These are phyloP conservation scores for Notospermus geniculatus DNA, from an alignment of 1,140 invertebrate species.

Conservation along the genomic window DNA sequence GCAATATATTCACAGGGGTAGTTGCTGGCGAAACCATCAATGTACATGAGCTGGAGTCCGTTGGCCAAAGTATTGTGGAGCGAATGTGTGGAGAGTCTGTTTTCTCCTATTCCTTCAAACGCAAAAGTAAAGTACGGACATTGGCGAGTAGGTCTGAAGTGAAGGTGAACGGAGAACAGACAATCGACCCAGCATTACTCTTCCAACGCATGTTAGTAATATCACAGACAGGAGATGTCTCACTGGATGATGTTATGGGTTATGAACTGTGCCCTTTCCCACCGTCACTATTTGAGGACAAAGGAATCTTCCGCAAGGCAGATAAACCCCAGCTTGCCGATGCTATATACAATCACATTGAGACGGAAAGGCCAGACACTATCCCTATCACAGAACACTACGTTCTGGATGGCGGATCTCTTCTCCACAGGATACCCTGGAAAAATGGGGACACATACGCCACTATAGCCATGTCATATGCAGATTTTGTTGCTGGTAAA, in stretches of 20 bases:
- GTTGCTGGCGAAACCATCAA: slow-evolving; percentile 13
- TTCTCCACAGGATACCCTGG: slow-evolving; percentile 17
- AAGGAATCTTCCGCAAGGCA: not conserved
- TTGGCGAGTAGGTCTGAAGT: not conserved
- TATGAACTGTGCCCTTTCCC: not conserved
- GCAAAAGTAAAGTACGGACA: not conserved
- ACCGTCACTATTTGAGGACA: not conserved
- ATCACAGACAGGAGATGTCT: not conserved
- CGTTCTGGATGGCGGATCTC: not conserved
- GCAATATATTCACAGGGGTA: slow-evolving; percentile 21
- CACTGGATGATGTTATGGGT: not conserved
- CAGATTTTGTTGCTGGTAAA: not conserved
- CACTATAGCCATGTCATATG: slow-evolving; percentile 9
- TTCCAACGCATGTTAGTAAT: not conserved
- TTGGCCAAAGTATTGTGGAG: slow-evolving; percentile 18
- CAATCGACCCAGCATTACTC: not conserved
- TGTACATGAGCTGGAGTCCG: slow-evolving; percentile 15
- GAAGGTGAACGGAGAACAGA: not conserved
- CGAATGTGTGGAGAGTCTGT: slow-evolving; percentile 17
- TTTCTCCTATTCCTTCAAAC: not conserved
- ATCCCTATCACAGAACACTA: not conserved
- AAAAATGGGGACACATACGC: slow-evolving; percentile 12
- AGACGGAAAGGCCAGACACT: not conserved
- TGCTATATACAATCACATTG: not conserved
- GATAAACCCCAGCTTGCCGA: not conserved